Evolutionary conservation across 2,797 vertebrate species (phyloP).

Genomic region (Philypnodon macrostomus): DNA sequence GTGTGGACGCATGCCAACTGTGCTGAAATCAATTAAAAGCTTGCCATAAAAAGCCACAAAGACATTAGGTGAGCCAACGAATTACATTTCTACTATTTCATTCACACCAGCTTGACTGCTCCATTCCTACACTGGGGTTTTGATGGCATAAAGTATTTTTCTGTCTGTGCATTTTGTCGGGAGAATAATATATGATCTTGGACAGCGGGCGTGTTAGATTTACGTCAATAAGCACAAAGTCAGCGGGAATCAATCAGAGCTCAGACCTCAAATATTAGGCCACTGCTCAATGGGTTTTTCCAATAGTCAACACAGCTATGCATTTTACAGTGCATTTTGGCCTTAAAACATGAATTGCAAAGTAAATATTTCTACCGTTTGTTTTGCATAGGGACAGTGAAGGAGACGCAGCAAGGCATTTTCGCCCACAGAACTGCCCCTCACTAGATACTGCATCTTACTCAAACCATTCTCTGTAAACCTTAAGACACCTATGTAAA

Average conservation of each 20-base stretch:
- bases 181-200: constrained; percentile 8
- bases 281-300: constrained; percentile 11
- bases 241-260: constrained; percentile 54
- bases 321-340: no score
- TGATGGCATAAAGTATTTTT: constrained; percentile 10
- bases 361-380: no score
- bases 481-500: no score
- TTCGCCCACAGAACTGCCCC: no score
- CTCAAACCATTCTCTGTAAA: no score
- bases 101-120: background rate
- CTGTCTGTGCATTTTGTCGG: constrained; percentile 13
- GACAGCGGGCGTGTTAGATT: constrained; percentile 20
- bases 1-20: constrained; percentile 41
- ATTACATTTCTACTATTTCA: no score
- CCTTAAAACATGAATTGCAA: no score
- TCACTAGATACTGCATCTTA: no score
- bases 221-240: constrained; percentile 46
- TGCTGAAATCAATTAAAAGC: constrained; percentile 49
- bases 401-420: no score
- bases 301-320: constrained; percentile 1
- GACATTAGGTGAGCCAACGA: constrained; percentile 10
- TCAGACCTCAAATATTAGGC: constrained; percentile 18
- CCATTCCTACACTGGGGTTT: background rate
- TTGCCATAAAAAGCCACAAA: constrained; percentile 19
- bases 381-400: no score